Evolutionary conservation across 2,888 invertebrate genomes (phyloP).

Genomic region (Incurvaria masculella): DNA sequence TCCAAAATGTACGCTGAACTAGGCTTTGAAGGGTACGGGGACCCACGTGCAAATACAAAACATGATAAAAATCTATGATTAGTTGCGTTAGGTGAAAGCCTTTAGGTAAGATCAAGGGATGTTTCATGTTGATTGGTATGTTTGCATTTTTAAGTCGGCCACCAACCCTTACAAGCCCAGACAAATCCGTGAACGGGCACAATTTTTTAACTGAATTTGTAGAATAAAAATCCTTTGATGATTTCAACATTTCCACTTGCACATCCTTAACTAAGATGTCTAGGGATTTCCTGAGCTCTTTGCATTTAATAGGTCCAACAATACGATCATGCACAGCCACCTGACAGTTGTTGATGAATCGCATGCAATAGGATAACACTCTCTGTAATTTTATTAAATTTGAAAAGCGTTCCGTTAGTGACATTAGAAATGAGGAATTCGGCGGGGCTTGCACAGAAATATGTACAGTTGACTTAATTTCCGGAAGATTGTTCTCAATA

Average conservation of each 20-base stretch:
- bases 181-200: neutral
- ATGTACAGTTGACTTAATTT: neutral
- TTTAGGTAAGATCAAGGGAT: constrained; percentile 4
- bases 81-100: neutral
- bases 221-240: neutral
- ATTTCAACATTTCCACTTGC: too few relatives aligned
- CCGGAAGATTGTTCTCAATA: neutral
- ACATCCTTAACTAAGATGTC: neutral
- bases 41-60: constrained; percentile 3
- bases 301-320: neutral
- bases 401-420: neutral
- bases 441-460: neutral
- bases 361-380: neutral
- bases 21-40: constrained; percentile 3
- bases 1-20: neutral
- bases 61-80: constrained; percentile 5
- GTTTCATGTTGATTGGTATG: neutral
- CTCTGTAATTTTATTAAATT: neutral
- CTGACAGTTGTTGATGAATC: neutral
- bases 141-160: constrained; percentile 1
- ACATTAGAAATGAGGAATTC: neutral
- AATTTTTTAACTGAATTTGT: neutral
- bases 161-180: constrained; percentile 1
- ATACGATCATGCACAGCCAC: neutral
- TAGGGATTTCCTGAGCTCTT: neutral